Evolutionary conservation across 2,113 vertebrate species (phyloP), one percentile per base, ranked within the genome.

Genomic region (Sander lucioperca): DNA sequence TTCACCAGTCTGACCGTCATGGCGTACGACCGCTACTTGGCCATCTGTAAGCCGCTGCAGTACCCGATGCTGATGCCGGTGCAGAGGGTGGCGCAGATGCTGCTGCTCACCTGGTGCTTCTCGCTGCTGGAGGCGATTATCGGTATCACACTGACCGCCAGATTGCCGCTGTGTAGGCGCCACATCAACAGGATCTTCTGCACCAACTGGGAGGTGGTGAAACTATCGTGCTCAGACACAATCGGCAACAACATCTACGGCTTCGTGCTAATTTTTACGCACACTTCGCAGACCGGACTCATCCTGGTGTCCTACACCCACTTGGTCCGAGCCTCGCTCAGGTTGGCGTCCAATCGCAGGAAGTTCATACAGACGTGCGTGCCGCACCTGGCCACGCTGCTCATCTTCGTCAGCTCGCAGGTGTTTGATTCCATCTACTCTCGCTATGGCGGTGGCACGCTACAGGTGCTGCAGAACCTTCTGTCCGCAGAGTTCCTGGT

Each of bases 1-100:
- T 88, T 90, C 76, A 85, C 79, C 68, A 87, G 64, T 14, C 82
- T 95, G 27, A 89, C 94, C 1, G 78, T 91, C 43, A 95, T 94
- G 94, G 89, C 94, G 5, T 94, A 88, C 27, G 94, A 95, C 87
- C 90, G 94, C 21, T 94, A 89, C 76, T 18, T 94, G 51, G 94
- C 93, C 59, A 92, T 95, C 88, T 94, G 92, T 21, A 30, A 2
- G 16, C 93, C 92, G 2, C 82, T 95, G 69, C 85, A 88, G 56
- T 95, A 95, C 74, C 77, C 39, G 1, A 53, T 61, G 1, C 19
- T 94, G 43, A 94, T 95, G 92, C 88, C 93, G 0, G 0, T 2
- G 13, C 48, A 57, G 19, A 74, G 15, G 15, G 91, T 92, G 33
- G 6, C 8, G 3, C 72, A 56, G 67, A 78, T 94, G 57, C 48